Evolutionary conservation across 2,888 invertebrate genomes (phyloP), one percentile per base, ranked within the genome.

Genomic region (Dimorphilus gyrociliatus): DNA sequence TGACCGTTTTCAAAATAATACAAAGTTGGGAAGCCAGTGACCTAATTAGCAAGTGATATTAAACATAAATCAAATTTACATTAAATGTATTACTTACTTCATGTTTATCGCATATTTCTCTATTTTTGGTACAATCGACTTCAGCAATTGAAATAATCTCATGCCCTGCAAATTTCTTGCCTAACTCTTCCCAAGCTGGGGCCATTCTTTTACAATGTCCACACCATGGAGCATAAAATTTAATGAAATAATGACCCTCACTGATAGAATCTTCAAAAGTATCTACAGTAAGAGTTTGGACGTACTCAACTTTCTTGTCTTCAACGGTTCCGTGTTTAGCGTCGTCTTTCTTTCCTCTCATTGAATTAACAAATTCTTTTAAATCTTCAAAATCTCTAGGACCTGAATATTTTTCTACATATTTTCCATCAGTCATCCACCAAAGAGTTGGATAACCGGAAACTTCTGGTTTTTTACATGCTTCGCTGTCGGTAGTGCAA

Each of bases 221-320:
- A 53, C 82, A 84, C 84, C 84, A 85, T 2, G 85, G 82, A 2
- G 82, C 82, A 65, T 76, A 85, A 55, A 80, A 85, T 60, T 84
- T 81, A 17, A 85, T 72, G 51, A 84, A 81, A 0, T 77, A 74
- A 18, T 78, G 59, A 30, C 79, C 80, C 16, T 71, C 72, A 39
- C 75, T 69, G 26, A 80, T 66, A 27, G 72, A 72, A 19, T 74
- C 69, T 28, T 76, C 70, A 51, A 84, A 85, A 33, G 72, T 75
- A 28, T 76, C 74, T 17, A 73, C 74, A 0, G 72, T 75, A 35
- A 84, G 66, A 25, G 70, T 36, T 18, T 33, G 16, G 30, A 35
- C 27, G 16, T 32, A 32, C 4, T 44, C 40, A 6, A 39, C 36
- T 8, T 36, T 21, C 23, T 32, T 27, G 7, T 29, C 41, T 7